These are phyloP conservation scores for Hecatera dysodea DNA, from an alignment of 2,888 invertebrate genomes.

Conservation along the genomic window DNA sequence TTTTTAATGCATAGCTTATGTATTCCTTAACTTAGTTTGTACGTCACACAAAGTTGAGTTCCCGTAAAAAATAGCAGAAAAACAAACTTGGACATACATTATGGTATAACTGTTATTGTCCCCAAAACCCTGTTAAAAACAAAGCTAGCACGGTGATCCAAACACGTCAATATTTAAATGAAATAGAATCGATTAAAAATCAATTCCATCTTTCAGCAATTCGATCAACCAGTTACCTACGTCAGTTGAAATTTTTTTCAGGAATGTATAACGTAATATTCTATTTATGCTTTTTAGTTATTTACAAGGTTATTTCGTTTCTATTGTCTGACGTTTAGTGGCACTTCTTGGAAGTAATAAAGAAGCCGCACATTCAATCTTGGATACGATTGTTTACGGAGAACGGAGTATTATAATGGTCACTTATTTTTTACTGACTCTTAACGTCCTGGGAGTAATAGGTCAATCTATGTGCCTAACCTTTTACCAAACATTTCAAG, in stretches of 20 bases:
- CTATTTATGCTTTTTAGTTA: constrained; percentile 15
- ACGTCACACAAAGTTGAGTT: too few species aligned
- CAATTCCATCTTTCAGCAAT: constrained; percentile 28
- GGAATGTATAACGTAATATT: neutral
- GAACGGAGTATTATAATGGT: neutral
- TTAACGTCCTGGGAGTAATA: neutral
- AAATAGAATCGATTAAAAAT: constrained; percentile 40
- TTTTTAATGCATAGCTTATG: too few species aligned
- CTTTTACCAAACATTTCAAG: too few species aligned
- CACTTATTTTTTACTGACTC: neutral
- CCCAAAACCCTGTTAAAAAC: neutral
- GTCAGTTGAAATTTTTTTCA: constrained; percentile 20
- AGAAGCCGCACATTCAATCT: constrained; percentile 7
- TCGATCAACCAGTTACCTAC: constrained; percentile 14
- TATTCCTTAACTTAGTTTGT: neutral
- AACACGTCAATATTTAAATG: constrained; percentile 24
- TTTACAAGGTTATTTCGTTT: constrained; percentile 32
- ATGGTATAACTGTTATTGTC: neutral
- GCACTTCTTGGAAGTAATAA: constrained; percentile 38
- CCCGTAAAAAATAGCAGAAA: neutral
- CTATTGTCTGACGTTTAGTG: constrained; percentile 28
- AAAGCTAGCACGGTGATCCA: constrained; percentile 19
- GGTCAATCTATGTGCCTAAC: too few species aligned
- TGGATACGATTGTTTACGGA: constrained; percentile 2
- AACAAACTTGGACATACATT: neutral